Conservation (phyloP, 2,888 invertebrate species). For the Thyatira batis region DNA sequence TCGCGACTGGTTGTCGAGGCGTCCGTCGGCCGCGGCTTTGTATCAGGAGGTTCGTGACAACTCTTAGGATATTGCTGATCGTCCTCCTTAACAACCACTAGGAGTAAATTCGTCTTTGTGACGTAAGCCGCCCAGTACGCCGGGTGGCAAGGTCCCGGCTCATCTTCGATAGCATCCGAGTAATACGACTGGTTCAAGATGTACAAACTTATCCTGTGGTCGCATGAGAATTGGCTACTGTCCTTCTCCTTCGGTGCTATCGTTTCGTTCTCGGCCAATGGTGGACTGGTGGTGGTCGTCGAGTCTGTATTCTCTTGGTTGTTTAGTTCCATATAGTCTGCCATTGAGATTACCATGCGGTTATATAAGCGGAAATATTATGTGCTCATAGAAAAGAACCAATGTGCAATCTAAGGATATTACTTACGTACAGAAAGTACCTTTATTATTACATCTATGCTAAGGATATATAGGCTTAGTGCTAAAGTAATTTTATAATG, state of each 20-base stretch:
- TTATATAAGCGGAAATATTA: slow-evolving; percentile 68
- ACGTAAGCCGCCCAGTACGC: slow-evolving; percentile 87
- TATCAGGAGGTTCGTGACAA: slow-evolving; percentile 83
- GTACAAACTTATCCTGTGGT: slow-evolving; percentile 87
- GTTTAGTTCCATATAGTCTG: slow-evolving; percentile 52
- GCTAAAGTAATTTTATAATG: too few relatives aligned
- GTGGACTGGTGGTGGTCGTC: slow-evolving; percentile 39
- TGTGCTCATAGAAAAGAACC: slow-evolving; percentile 25
- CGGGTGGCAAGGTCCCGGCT: slow-evolving; percentile 55
- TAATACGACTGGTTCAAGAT: slow-evolving; percentile 83
- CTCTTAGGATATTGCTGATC: slow-evolving; percentile 33
- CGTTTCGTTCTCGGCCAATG: slow-evolving; percentile 45
- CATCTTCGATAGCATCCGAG: slow-evolving; percentile 54
- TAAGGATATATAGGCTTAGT: not conserved
- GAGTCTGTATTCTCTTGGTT: slow-evolving; percentile 45
- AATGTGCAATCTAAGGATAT: slow-evolving; percentile 1
- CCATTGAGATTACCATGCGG: slow-evolving; percentile 56
- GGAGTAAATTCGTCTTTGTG: slow-evolving; percentile 88
- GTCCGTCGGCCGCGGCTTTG: slow-evolving; percentile 69
- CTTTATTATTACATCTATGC: not conserved
- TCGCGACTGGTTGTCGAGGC: slow-evolving; percentile 73
- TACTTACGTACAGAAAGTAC: not conserved
- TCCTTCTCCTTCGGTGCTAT: slow-evolving; percentile 42
- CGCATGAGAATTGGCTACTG: slow-evolving; percentile 84
- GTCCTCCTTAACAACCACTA: slow-evolving; percentile 86